Evolutionary conservation across 2,888 invertebrate species (phyloP).

Genomic region (Anthoptus insignis): DNA sequence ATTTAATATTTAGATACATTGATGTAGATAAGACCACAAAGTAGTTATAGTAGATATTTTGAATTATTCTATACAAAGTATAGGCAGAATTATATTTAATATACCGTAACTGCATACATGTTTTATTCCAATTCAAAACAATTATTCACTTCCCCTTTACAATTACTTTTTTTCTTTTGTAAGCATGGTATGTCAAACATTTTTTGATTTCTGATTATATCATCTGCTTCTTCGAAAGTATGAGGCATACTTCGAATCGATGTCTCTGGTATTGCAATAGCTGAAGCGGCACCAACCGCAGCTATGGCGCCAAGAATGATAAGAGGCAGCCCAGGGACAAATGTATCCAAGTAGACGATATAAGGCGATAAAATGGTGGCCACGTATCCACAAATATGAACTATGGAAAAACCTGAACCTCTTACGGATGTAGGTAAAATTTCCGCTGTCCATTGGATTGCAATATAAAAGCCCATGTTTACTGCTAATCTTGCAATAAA

Average conservation of each 20-base stretch:
- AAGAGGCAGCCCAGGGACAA: slow-evolving; percentile 63
- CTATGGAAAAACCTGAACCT: slow-evolving; percentile 65
- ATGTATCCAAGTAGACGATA: slow-evolving; percentile 63
- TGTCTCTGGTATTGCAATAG: slow-evolving; percentile 66
- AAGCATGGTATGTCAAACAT: slow-evolving; percentile 62
- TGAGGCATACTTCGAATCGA: slow-evolving; percentile 68
- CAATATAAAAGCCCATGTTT: slow-evolving; percentile 64
- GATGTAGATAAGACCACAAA: no score
- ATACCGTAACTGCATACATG: no score
- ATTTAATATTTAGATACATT: no score
- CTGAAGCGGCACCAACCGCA: slow-evolving; percentile 53
- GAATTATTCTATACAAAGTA: no score
- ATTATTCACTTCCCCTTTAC: slow-evolving; percentile 3
- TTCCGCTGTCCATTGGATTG: slow-evolving; percentile 71
- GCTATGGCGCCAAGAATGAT: slow-evolving; percentile 57
- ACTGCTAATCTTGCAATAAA: slow-evolving; percentile 65
- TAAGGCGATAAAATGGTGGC: slow-evolving; percentile 65
- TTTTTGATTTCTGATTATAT: slow-evolving; percentile 55
- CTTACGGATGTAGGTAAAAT: slow-evolving; percentile 69
- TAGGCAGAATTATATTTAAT: no score
- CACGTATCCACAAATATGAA: slow-evolving; percentile 67
- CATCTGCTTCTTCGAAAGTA: slow-evolving; percentile 68
- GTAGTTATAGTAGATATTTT: no score
- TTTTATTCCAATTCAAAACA: slow-evolving; percentile 10
- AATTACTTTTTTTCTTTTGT: slow-evolving; percentile 38